A percentile compares a stretch with the other conserved stretches of the same genome.
phyloP scores from a whole-genome alignment of 2,113 vertebrate species.

The Burhinus oedicnemus region DNA sequence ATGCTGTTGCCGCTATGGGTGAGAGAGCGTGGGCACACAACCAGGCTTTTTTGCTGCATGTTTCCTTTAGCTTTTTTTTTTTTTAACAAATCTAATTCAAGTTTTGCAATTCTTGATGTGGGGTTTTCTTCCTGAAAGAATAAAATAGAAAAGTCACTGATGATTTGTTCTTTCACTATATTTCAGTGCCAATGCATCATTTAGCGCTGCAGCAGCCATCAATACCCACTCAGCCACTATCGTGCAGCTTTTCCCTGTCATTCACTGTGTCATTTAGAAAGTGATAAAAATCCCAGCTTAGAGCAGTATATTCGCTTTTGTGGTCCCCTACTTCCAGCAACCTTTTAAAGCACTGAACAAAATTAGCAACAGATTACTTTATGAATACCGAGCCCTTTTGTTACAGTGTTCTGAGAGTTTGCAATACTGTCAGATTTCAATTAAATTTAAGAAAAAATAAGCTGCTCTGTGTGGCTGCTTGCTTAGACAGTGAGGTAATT shows the following conservation, averaged over 20 bases:
- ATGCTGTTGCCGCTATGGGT: not conserved
- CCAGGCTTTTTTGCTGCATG: not conserved
- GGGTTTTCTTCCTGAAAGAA: conserved; percentile 46
- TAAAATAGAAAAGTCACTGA: conserved; percentile 48
- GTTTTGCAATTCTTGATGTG: conserved; percentile 30
- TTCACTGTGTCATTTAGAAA: conserved; percentile 76
- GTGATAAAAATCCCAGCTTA: conserved; percentile 72
- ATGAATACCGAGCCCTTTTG: conserved; percentile 64
- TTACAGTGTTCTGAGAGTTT: conserved; percentile 47
- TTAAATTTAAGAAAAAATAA: conserved; percentile 70
- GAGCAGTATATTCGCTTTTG: conserved; percentile 69
- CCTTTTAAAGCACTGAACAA: conserved; percentile 68
- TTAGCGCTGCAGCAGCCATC: conserved; percentile 63
- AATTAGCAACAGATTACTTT: conserved; percentile 71
- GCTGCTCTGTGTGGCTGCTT: conserved; percentile 60
- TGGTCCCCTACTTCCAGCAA: conserved; percentile 64
- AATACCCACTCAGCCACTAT: conserved; percentile 70
- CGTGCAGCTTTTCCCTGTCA: conserved; percentile 69
- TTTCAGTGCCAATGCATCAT: conserved; percentile 61
- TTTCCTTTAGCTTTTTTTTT: conserved; percentile 26
- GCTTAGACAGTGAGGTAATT: conserved; percentile 72
- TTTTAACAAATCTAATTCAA: conserved; percentile 44
- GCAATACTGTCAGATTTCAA: conserved; percentile 61
- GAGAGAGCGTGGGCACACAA: not conserved
- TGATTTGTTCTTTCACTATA: conserved; percentile 63